These are phyloP conservation scores for Papilio polytes DNA, from an alignment of 1,140 invertebrate species.

Conservation along the genomic window DNA sequence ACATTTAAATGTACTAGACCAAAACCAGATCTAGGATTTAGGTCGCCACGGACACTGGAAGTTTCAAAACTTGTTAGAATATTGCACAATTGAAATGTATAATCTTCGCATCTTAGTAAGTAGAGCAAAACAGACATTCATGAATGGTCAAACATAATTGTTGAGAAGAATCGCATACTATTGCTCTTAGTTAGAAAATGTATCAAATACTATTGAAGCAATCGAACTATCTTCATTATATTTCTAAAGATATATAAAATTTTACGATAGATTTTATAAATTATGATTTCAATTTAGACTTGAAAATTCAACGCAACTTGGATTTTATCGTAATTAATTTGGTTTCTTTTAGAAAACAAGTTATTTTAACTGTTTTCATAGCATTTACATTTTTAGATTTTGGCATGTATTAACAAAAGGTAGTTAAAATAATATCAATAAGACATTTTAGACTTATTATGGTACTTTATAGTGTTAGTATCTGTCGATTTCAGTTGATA, in stretches of 20 bases:
- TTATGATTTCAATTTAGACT: not conserved
- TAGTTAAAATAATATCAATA: no score
- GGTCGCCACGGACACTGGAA: conserved; percentile 22
- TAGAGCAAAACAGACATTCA: conserved; percentile 35
- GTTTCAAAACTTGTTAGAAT: conserved; percentile 23
- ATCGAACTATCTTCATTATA: not conserved
- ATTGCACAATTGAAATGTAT: conserved; percentile 21
- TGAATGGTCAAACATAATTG: conserved; percentile 38
- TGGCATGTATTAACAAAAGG: no score
- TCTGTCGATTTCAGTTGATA: no score
- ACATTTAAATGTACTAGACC: conserved; percentile 13
- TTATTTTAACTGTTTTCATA: no score
- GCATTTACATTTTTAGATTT: no score
- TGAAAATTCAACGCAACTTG: no score
- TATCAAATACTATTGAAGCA: not conserved
- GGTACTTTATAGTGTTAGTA: no score
- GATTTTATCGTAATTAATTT: no score
- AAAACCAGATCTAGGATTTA: conserved; percentile 30
- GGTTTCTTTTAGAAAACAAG: no score
- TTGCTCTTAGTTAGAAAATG: not conserved
- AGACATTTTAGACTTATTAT: no score
- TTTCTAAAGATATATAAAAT: not conserved
- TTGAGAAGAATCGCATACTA: conserved; percentile 17
- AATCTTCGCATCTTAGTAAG: conserved; percentile 28
- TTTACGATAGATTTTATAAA: not conserved